These are phyloP conservation scores for Celastrina argiolus DNA, from an alignment of 2,888 invertebrate genomes.

Conservation along the genomic window DNA sequence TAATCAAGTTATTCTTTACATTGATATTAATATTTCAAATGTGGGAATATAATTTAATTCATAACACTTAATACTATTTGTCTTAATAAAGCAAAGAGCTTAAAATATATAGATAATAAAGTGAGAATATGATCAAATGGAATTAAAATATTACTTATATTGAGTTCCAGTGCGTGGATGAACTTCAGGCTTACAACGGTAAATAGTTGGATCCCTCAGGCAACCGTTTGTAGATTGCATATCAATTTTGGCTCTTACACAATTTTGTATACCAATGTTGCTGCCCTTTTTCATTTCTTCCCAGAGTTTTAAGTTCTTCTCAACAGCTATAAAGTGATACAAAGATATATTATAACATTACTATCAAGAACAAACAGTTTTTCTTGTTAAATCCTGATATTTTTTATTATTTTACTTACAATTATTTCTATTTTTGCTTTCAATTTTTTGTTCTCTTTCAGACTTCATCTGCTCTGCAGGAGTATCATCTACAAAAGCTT, in stretches of 20 bases:
- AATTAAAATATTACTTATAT: slow-evolving; percentile 85
- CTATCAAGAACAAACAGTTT: slow-evolving; percentile 43
- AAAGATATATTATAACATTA: slow-evolving; percentile 59
- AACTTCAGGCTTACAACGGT: slow-evolving; percentile 96
- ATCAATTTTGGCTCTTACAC: slow-evolving; percentile 97
- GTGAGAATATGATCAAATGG: not conserved
- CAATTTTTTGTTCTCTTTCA: slow-evolving; percentile 92
- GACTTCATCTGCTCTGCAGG: slow-evolving; percentile 96
- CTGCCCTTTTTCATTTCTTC: slow-evolving; percentile 95
- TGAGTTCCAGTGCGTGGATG: slow-evolving; percentile 96
- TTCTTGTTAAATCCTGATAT: not conserved
- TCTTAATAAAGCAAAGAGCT: no score
- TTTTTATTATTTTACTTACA: slow-evolving; percentile 73
- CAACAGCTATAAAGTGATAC: slow-evolving; percentile 79
- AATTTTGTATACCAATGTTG: slow-evolving; percentile 88
- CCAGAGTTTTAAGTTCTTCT: slow-evolving; percentile 93
- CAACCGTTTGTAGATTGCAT: slow-evolving; percentile 98
- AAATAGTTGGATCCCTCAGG: slow-evolving; percentile 98
- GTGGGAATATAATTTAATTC: no score
- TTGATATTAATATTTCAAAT: no score
- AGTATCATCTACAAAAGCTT: slow-evolving; percentile 98
- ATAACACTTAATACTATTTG: no score
- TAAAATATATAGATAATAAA: no score
- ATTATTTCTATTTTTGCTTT: slow-evolving; percentile 91
- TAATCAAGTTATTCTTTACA: no score